Conservation (phyloP, 2,888 invertebrate genomes). For the Sepiola atlantica region DNA sequence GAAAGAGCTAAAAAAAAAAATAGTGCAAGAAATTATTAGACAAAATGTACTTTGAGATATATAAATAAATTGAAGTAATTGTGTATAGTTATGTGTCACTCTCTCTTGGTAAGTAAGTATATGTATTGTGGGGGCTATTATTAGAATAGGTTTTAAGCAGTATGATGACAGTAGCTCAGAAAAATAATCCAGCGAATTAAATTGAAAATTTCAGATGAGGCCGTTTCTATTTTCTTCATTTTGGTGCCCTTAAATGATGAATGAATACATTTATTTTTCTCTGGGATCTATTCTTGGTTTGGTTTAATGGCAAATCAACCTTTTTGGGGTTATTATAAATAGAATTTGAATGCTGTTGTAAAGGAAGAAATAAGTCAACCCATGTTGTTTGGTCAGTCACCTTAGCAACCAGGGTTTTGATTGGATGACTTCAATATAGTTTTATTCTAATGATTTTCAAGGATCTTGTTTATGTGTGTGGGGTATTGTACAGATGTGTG, state of each 20-base stretch:
- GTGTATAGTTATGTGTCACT: neutral
- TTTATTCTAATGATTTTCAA: too few species aligned
- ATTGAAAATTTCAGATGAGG: neutral
- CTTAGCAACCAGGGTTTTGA: too few species aligned
- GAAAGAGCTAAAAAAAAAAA: neutral
- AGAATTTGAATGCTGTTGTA: too few species aligned
- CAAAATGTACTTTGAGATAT: neutral
- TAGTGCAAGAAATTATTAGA: neutral
- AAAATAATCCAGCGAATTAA: neutral
- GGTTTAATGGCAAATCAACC: too few species aligned
- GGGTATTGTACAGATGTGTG: too few species aligned
- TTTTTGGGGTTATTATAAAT: too few species aligned
- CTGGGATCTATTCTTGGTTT: too few species aligned
- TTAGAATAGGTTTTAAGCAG: neutral
- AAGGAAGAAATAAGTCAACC: too few species aligned
- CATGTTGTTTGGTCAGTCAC: too few species aligned
- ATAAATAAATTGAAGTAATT: neutral
- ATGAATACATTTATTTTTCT: neutral
- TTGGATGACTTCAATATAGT: too few species aligned
- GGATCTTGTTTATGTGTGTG: too few species aligned
- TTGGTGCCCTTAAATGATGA: neutral
- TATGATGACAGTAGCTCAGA: neutral
- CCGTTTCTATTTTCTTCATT: neutral
- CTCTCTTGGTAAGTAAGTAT: neutral
- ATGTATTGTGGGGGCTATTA: neutral